Evolutionary conservation across 2,113 vertebrate genomes (phyloP).

Genomic region (Terrapene triunguis): DNA sequence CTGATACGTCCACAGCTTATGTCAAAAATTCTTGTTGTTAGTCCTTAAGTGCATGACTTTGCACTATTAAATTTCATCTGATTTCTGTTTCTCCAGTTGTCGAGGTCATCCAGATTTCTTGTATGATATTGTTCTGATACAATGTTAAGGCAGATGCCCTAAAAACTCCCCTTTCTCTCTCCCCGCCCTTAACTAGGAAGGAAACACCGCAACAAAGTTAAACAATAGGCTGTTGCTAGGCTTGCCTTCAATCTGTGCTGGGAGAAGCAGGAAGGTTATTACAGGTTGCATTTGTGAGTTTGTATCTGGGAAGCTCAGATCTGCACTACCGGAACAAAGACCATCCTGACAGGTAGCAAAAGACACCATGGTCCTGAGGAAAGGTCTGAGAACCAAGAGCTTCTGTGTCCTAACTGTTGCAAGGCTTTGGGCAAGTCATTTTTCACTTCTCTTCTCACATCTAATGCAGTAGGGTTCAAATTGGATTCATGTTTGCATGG

Average conservation of each 20-base stretch:
- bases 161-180: too few species aligned
- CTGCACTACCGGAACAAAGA: neutral
- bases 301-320: neutral
- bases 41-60: too few species aligned
- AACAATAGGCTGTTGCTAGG: neutral
- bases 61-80: too few species aligned
- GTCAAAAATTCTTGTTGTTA: too few species aligned
- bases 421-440: neutral
- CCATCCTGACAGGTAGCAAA: neutral
- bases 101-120: too few species aligned
- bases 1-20: too few species aligned
- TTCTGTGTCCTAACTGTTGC: neutral
- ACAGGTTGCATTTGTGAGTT: neutral
- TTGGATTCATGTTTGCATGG: neutral
- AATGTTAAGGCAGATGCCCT: too few species aligned
- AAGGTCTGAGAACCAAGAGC: too few species aligned
- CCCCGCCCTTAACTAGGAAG: neutral
- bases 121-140: too few species aligned
- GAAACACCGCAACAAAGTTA: neutral
- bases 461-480: neutral
- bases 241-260: neutral
- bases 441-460: neutral
- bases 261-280: too few species aligned
- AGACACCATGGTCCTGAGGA: neutral
- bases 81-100: too few species aligned